A percentile compares a stretch with the other conserved stretches of the same genome.
phyloP scores from a whole-genome alignment of 2,113 vertebrate genomes.

The Aplodontia rufa region DNA sequence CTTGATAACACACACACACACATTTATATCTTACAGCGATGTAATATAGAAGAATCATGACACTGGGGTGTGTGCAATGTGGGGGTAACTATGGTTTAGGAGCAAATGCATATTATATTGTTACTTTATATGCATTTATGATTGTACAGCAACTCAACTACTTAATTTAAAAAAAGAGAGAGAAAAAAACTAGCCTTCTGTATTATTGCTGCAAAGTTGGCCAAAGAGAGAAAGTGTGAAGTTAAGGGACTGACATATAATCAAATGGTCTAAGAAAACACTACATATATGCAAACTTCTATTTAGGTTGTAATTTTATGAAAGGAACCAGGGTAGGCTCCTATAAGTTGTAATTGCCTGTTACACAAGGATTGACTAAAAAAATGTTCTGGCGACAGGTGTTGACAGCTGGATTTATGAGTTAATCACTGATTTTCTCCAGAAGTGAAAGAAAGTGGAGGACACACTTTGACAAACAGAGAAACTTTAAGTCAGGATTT shows the following conservation, averaged over 20 bases:
- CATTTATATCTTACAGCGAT: no score
- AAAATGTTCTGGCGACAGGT: conserved; percentile 18
- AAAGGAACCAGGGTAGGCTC: neutral
- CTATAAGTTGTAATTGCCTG: conserved; percentile 32
- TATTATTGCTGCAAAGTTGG: neutral
- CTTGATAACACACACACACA: no score
- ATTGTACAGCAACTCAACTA: no score
- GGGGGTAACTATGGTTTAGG: no score
- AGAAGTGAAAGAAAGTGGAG: conserved; percentile 39
- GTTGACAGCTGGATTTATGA: conserved; percentile 42
- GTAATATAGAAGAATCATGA: no score
- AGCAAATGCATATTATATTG: no score
- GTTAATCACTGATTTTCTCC: conserved; percentile 35
- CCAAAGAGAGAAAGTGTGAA: neutral
- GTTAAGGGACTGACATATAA: conserved; percentile 14
- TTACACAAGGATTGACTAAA: conserved; percentile 3
- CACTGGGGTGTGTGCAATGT: no score
- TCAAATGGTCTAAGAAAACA: conserved; percentile 19
- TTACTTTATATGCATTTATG: no score
- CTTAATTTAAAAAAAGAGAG: no score
- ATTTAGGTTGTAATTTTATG: neutral
- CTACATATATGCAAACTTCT: neutral
- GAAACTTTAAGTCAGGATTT: conserved; percentile 47
- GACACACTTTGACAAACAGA: neutral
- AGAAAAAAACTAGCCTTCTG: neutral